These are phyloP conservation scores for Drosophila obscura DNA, from an alignment of 1,140 invertebrate species.

Conservation along the genomic window DNA sequence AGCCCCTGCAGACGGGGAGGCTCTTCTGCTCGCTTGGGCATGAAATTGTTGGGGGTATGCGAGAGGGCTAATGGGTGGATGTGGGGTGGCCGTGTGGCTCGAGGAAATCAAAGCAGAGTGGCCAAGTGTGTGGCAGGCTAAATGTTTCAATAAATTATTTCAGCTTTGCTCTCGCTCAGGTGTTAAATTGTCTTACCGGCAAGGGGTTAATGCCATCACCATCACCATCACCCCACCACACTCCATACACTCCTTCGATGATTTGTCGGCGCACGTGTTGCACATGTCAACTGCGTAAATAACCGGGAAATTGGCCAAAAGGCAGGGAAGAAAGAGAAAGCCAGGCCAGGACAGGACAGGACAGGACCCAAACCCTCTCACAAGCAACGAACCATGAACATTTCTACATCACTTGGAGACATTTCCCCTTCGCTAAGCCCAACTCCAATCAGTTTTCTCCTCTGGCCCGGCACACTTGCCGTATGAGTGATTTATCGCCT, in stretches of 20 bases:
- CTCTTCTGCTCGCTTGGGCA: constrained; percentile 55
- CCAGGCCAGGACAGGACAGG: constrained; percentile 9
- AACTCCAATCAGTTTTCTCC: constrained; percentile 12
- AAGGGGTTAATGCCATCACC: constrained; percentile 49
- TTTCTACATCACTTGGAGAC: constrained; percentile 41
- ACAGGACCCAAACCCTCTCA: constrained; percentile 25
- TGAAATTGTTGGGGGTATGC: constrained; percentile 52
- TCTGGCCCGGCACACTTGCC: constrained; percentile 46
- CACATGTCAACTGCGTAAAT: constrained; percentile 72
- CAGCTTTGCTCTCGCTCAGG: constrained; percentile 50
- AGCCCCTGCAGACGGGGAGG: constrained; percentile 33
- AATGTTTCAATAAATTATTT: constrained; percentile 78
- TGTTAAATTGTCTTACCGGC: constrained; percentile 68
- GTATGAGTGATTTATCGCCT: constrained; percentile 76
- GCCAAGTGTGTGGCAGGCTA: constrained; percentile 48
- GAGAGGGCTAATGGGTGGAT: too few relatives aligned
- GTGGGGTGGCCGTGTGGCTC: neutral
- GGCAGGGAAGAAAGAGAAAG: constrained; percentile 11
- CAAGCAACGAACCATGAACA: constrained; percentile 54
- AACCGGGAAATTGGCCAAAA: constrained; percentile 66
- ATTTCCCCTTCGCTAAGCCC: constrained; percentile 19
- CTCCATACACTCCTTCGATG: constrained; percentile 23
- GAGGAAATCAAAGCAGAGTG: constrained; percentile 58
- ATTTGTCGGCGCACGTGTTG: constrained; percentile 75
- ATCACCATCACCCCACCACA: neutral